Conservation (phyloP, 37 sponge, comb jelly and placozoan genomes). For the Oscarella lobularis region DNA sequence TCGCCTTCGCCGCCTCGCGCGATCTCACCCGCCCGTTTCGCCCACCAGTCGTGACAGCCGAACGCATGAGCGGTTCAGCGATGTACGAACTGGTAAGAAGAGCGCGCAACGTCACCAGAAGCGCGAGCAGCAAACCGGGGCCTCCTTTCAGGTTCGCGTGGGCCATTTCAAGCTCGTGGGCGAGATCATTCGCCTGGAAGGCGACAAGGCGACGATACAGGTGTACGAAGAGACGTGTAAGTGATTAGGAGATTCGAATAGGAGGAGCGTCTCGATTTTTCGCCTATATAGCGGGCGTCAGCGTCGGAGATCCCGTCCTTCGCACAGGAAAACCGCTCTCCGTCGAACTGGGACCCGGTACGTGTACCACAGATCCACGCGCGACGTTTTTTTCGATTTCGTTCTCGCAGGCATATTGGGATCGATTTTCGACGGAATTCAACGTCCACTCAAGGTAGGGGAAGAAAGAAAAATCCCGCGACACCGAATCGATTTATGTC, state of each 20-base stretch:
- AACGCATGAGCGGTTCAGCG: constrained; percentile 93
- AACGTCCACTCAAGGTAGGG: constrained; percentile 84
- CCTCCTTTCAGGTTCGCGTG: constrained; percentile 63
- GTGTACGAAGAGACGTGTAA: constrained; percentile 92
- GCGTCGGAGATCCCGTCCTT: constrained; percentile 91
- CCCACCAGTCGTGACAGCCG: constrained; percentile 90
- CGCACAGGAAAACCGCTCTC: constrained; percentile 98
- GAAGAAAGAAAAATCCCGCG: background rate
- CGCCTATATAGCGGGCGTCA: constrained; percentile 68
- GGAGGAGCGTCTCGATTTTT: background rate
- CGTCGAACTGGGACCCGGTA: constrained; percentile 96
- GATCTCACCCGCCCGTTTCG: no score
- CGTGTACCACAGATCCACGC: background rate
- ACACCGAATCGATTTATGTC: background rate
- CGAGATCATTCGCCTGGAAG: constrained; percentile 96
- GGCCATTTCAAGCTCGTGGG: constrained; percentile 94
- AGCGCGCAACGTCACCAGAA: background rate
- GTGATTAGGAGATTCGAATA: background rate
- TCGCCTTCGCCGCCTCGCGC: background rate
- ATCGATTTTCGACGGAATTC: constrained; percentile 96
- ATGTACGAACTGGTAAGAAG: constrained; percentile 97
- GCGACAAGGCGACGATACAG: constrained; percentile 94
- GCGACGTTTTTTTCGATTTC: background rate
- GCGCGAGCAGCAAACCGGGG: background rate
- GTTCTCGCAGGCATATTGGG: constrained; percentile 65